phyloP scores from a whole-genome alignment of 1,140 invertebrate genomes.

The Anoplolepis gracilipes region DNA sequence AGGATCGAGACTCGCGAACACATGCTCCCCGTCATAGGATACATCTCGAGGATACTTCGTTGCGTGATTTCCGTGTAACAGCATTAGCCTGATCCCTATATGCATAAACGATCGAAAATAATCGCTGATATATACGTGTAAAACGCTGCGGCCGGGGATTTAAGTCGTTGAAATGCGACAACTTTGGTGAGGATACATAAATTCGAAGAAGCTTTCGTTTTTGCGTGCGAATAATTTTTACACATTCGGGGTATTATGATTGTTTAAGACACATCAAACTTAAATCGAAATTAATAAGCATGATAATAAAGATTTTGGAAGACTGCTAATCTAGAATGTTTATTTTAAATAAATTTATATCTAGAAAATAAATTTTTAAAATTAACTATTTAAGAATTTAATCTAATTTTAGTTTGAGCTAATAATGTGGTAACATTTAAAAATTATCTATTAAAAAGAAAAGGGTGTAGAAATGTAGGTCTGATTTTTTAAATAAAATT shows the following conservation, averaged over 20 bases:
- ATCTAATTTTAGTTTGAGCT: neutral
- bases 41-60: slow-evolving; percentile 46
- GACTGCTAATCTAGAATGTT: neutral
- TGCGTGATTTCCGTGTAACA: slow-evolving; percentile 39
- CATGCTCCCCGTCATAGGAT: slow-evolving; percentile 6
- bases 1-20: slow-evolving; percentile 35
- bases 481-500: neutral
- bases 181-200: neutral
- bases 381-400: slow-evolving; percentile 8
- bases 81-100: neutral
- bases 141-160: slow-evolving; percentile 10
- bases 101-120: slow-evolving; percentile 25
- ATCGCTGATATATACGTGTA: slow-evolving; percentile 37
- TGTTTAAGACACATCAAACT: too few relatives aligned
- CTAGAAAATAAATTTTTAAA: neutral
- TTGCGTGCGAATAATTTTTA: neutral
- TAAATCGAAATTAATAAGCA: too few relatives aligned
- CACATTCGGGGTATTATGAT: too few relatives aligned
- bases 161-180: slow-evolving; percentile 27
- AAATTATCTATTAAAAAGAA: neutral
- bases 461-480: neutral
- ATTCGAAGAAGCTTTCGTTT: neutral
- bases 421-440: neutral
- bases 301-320: neutral
- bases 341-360: neutral